Conservation (phyloP, 2,113 vertebrate species). For the Mesoclemmys tuberculata region DNA sequence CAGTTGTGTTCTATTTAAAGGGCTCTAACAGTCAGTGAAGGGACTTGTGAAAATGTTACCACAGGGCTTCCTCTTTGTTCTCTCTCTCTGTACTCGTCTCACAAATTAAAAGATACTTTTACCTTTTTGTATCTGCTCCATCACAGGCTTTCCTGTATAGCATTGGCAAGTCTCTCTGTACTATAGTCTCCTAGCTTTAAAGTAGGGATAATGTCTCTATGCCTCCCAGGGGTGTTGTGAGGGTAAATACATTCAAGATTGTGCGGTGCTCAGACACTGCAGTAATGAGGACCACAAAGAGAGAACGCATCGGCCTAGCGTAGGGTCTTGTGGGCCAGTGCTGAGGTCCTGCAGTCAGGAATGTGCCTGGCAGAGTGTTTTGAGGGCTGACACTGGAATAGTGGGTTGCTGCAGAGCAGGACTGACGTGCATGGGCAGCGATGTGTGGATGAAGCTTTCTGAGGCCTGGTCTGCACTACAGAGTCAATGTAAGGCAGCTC, state of each 20-base stretch:
- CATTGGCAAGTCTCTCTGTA: background rate
- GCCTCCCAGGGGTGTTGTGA: background rate
- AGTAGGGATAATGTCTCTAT: background rate
- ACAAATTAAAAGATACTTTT: conserved; percentile 53
- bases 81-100: conserved; percentile 20
- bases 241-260: background rate
- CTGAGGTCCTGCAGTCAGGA: background rate
- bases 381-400: background rate
- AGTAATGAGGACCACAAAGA: background rate
- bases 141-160: background rate
- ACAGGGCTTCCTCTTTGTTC: conserved; percentile 50
- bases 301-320: background rate
- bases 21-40: conserved; percentile 47
- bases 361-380: background rate
- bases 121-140: background rate
- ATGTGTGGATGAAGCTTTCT: background rate
- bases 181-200: background rate
- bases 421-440: background rate
- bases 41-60: conserved; percentile 65
- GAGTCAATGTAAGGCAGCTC: background rate
- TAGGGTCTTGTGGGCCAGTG: background rate
- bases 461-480: background rate
- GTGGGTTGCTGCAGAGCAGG: background rate
- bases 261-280: background rate
- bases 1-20: conserved; percentile 60